phyloP scores from a whole-genome alignment of 2,113 vertebrate species.

The Channa maculata region DNA sequence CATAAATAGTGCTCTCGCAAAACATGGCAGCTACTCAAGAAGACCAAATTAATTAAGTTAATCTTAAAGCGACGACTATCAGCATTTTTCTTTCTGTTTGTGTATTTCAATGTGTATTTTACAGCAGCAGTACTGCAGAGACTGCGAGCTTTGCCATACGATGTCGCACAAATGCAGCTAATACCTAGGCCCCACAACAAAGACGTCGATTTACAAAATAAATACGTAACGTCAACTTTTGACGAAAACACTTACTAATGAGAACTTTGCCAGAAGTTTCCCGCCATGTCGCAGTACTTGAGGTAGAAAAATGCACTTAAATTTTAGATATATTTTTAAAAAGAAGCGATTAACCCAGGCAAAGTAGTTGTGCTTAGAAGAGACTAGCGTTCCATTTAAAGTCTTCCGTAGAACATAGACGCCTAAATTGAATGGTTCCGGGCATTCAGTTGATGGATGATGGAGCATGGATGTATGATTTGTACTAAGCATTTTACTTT shows the following conservation, averaged over 20 bases:
- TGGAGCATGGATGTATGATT: no score
- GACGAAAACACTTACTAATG: constrained; percentile 81
- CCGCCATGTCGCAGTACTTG: constrained; percentile 77
- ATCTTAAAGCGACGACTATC: background rate
- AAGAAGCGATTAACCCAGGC: constrained; percentile 25
- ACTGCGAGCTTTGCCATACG: background rate
- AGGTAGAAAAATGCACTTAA: constrained; percentile 66
- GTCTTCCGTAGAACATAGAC: background rate
- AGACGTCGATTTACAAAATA: constrained; percentile 11
- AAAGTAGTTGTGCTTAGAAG: constrained; percentile 38
- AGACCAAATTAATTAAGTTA: background rate
- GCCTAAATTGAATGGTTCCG: constrained; percentile 12
- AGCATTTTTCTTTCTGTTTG: rapidly evolving
- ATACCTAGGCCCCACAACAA: constrained; percentile 69
- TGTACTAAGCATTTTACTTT: no score
- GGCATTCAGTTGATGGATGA: background rate
- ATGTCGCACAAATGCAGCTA: constrained; percentile 26
- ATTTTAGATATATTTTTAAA: constrained; percentile 14
- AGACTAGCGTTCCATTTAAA: constrained; percentile 37
- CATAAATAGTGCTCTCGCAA: no score
- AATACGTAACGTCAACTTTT: constrained; percentile 3
- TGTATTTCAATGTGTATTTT: background rate
- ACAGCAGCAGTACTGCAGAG: background rate
- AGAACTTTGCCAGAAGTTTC: constrained; percentile 88
- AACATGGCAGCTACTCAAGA: background rate